These are phyloP conservation scores for Alfaro cultratus DNA, from an alignment of 2,797 vertebrate species.

Conservation along the genomic window DNA sequence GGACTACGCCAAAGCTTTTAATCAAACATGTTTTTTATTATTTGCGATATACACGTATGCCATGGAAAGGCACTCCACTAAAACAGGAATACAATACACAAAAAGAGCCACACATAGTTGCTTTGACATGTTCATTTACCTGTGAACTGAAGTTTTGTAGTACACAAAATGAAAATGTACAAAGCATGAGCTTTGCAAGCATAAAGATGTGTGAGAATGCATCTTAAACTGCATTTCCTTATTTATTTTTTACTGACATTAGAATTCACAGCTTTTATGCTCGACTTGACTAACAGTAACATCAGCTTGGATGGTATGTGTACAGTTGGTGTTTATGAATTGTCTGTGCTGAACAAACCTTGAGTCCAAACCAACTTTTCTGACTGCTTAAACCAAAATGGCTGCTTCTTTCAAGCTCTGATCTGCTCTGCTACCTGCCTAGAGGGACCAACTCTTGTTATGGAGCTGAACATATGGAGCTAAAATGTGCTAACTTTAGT, in stretches of 20 bases:
- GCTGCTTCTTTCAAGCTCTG: slow-evolving; percentile 53
- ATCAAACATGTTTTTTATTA: slow-evolving; percentile 62
- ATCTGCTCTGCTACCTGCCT: slow-evolving; percentile 54
- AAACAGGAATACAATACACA: slow-evolving; percentile 66
- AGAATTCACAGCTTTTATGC: slow-evolving; percentile 53
- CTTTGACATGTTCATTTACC: slow-evolving; percentile 27
- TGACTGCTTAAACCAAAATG: slow-evolving; percentile 14
- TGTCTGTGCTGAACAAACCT: slow-evolving; percentile 37
- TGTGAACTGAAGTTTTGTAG: slow-evolving; percentile 31
- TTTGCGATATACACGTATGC: slow-evolving; percentile 62
- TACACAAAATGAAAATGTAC: slow-evolving; percentile 57
- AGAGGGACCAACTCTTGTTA: slow-evolving; percentile 45
- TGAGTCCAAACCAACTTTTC: slow-evolving; percentile 28
- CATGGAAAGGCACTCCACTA: slow-evolving; percentile 72
- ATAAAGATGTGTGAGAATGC: slow-evolving; percentile 38
- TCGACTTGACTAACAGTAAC: slow-evolving; percentile 47
- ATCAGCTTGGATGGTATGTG: slow-evolving; percentile 61
- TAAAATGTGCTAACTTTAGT: slow-evolving; percentile 74
- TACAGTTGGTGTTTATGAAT: slow-evolving; percentile 57
- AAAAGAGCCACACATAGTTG: slow-evolving; percentile 34
- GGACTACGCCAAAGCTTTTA: slow-evolving; percentile 60
- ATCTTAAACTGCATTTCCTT: slow-evolving; percentile 18
- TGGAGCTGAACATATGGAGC: slow-evolving; percentile 48
- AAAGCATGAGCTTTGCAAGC: slow-evolving; percentile 47
- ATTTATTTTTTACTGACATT: slow-evolving; percentile 28